A percentile compares a stretch with the other conserved stretches of the same genome.
Conservation (phyloP, 2,797 vertebrate species). For the Moxostoma hubbsi region DNA sequence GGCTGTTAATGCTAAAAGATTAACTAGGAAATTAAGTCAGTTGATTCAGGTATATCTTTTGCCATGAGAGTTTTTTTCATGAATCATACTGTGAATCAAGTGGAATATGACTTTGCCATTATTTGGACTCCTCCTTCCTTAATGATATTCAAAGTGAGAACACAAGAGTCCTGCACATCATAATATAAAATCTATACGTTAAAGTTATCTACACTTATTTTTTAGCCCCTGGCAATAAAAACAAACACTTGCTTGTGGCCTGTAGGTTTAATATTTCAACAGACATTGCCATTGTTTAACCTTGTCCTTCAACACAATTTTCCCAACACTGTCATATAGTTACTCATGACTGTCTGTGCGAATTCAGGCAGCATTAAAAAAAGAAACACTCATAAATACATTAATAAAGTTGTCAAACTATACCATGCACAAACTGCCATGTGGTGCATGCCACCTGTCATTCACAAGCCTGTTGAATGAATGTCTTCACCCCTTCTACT, state of each 20-base stretch:
- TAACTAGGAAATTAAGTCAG: no score
- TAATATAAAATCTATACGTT: neutral
- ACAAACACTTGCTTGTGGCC: neutral
- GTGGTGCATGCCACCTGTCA: slow-evolving; percentile 32
- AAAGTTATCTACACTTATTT: neutral
- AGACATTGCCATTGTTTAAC: slow-evolving; percentile 31
- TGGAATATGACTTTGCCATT: no score
- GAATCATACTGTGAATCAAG: no score
- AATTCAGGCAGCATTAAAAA: slow-evolving; percentile 37
- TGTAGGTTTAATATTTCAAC: slow-evolving; percentile 47
- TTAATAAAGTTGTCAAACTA: slow-evolving; percentile 44
- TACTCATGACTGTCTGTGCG: slow-evolving; percentile 24
- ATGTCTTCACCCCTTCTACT: slow-evolving; percentile 32
- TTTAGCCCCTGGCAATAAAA: slow-evolving; percentile 2
- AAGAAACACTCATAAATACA: slow-evolving; percentile 46
- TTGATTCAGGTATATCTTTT: no score
- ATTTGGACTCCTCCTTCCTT: no score
- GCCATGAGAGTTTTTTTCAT: no score
- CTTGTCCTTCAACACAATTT: slow-evolving; percentile 23
- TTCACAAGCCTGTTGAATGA: slow-evolving; percentile 20
- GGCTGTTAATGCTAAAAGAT: no score
- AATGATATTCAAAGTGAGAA: no score
- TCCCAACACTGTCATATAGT: slow-evolving; percentile 28
- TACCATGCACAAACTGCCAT: slow-evolving; percentile 6
- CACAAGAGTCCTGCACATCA: no score